These are phyloP conservation scores for Naso thynnoides DNA, from an alignment of 2,797 vertebrate genomes.

Conservation along the genomic window DNA sequence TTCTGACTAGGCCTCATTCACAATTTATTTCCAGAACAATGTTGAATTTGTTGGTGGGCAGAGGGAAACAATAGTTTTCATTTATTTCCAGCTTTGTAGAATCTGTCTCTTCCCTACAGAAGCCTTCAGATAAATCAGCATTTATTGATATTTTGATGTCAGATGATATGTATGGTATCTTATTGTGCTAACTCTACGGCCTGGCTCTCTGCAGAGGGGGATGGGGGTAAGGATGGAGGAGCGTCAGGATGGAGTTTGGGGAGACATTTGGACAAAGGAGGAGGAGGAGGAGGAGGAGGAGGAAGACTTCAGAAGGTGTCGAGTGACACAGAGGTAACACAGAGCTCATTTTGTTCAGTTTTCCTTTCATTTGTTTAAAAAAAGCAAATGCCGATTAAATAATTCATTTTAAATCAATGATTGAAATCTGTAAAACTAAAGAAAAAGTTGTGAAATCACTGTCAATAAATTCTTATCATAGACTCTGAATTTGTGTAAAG, in stretches of 20 bases:
- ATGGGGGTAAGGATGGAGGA: constrained; percentile 30
- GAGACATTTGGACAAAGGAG: constrained; percentile 48
- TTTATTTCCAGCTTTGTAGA: background rate
- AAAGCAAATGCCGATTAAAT: too few species aligned
- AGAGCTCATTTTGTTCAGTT: background rate
- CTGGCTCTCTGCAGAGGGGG: constrained; percentile 47
- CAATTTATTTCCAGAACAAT: background rate
- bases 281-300: constrained; percentile 31
- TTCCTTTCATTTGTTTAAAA: too few species aligned
- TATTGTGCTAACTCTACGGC: background rate
- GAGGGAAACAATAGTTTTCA: background rate
- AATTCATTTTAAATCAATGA: too few species aligned
- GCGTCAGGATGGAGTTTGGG: constrained; percentile 31
- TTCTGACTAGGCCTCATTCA: background rate
- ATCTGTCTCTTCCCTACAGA: background rate
- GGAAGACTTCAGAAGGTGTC: constrained; percentile 53
- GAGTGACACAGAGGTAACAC: constrained; percentile 55
- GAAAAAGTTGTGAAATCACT: too few species aligned
- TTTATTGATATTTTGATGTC: background rate
- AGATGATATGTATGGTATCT: background rate
- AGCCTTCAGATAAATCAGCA: background rate
- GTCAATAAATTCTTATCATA: too few species aligned
- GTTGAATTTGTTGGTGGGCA: too few species aligned
- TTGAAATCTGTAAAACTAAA: too few species aligned
- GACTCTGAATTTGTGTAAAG: too few species aligned